These are phyloP conservation scores for Serranus cabrilla DNA, from an alignment of 2,797 vertebrate species.

Conservation along the genomic window DNA sequence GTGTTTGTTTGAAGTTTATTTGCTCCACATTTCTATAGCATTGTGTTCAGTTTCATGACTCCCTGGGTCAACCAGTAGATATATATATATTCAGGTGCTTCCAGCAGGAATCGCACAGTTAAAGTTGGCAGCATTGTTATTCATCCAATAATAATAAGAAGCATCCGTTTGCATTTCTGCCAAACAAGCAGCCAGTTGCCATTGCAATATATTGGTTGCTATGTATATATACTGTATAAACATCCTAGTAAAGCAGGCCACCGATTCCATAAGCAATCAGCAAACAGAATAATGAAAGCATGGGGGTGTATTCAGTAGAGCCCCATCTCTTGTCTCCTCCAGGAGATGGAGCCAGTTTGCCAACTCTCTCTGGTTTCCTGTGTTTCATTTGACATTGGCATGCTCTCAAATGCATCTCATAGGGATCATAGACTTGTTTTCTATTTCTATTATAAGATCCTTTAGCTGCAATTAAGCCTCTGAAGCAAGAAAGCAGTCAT, in stretches of 20 bases:
- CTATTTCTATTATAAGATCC: slow-evolving; percentile 40
- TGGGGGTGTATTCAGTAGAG: slow-evolving; percentile 20
- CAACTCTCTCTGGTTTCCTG: slow-evolving; percentile 31
- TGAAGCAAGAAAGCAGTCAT: slow-evolving; percentile 29
- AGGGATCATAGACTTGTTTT: slow-evolving; percentile 29
- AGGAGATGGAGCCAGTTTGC: slow-evolving; percentile 68
- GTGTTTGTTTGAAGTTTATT: neutral
- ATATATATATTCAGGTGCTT: neutral
- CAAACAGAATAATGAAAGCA: slow-evolving; percentile 12
- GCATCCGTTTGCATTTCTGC: neutral
- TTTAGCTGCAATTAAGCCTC: slow-evolving; percentile 50
- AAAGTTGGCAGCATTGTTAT: neutral
- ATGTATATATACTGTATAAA: neutral
- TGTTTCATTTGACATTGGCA: slow-evolving; percentile 61
- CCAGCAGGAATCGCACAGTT: neutral
- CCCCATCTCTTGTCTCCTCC: slow-evolving; percentile 49
- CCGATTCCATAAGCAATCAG: neutral
- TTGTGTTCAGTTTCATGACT: neutral
- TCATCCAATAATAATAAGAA: neutral
- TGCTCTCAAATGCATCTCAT: slow-evolving; percentile 38
- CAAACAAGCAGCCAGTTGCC: neutral
- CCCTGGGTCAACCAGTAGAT: neutral
- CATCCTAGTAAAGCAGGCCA: neutral
- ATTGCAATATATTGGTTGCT: neutral
- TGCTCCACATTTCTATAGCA: neutral